Evolutionary conservation across 2,888 invertebrate species (phyloP).

Genomic region (Romanomermis culicivorax): DNA sequence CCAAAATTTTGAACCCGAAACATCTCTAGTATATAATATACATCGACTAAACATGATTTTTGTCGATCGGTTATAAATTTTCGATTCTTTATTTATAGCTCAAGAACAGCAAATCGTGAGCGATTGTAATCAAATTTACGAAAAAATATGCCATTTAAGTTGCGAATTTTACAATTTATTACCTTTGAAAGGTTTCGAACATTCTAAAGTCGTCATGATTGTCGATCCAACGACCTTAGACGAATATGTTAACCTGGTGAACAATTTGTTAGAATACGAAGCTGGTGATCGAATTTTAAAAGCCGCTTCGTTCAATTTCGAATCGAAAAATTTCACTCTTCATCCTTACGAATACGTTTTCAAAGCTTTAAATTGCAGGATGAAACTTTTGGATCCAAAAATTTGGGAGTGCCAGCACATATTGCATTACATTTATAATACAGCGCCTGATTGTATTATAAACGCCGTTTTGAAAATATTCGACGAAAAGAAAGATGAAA

Average conservation of each 20-base stretch:
- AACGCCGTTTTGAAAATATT: background rate
- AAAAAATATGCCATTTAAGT: slow-evolving; percentile 17
- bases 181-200: slow-evolving; percentile 32
- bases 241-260: slow-evolving; percentile 25
- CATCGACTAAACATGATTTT: too few species aligned
- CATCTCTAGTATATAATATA: too few species aligned
- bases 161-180: slow-evolving; percentile 35
- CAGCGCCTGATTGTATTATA: slow-evolving; percentile 13
- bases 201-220: slow-evolving; percentile 31
- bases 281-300: slow-evolving; percentile 11
- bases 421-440: slow-evolving; percentile 34
- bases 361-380: slow-evolving; percentile 29
- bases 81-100: too few species aligned
- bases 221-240: slow-evolving; percentile 23
- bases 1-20: too few species aligned
- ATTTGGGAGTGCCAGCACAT: slow-evolving; percentile 29
- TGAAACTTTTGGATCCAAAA: slow-evolving; percentile 18
- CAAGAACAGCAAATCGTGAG: too few species aligned
- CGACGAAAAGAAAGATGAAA: background rate
- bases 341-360: slow-evolving; percentile 36
- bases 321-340: slow-evolving; percentile 9
- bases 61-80: too few species aligned
- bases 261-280: slow-evolving; percentile 29
- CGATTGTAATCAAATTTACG: slow-evolving; percentile 10
- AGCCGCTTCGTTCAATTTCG: slow-evolving; percentile 11